Base-by-base conservation (phyloP, 2,888 invertebrate genomes). In the Anoplius nigerrimus region DNA sequence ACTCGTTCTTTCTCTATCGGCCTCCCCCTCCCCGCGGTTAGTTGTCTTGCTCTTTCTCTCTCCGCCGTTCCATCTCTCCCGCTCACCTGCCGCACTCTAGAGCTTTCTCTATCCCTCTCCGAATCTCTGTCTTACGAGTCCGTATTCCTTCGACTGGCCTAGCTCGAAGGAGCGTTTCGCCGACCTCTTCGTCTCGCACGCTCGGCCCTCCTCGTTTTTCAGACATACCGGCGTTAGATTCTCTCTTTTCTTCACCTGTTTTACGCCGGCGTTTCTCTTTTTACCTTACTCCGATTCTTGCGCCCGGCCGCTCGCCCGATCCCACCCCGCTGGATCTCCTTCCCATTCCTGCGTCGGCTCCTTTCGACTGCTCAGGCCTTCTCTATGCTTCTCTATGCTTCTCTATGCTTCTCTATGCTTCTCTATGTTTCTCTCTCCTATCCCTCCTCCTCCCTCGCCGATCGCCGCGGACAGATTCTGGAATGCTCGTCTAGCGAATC, bases 321-420 rank as follows among this genome's bases (percentile, higher is more conserved):
- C 34, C 34, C 34, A 11, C 6, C 34, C 34, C 8, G 8, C 34
- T 24, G 6, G 24, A 24, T 24, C 24, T 24, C n/a, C n/a, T 24
- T 24, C 24, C 6, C 24, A 2, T 24, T 24, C 24, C 24, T 24
- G 3, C 24, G n/a, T 21, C 21, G 21, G 21, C 24, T 15, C 53
- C 53, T 53, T 21, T 51, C 21, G 18, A 48, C 15, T 53, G 18
- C 24, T 16, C 51, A 15, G 21, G 21, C 15, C 18, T n/a, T 18
- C 16, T 13, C 16, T 18, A 8, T n/a, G 24, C 20, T 6, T 21
- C 53, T 53, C 24, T 15, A 15, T 15, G 24, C 24, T 24, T 24
- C 55, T 70, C 66, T 73, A 52, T 45, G 57, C 53, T 43, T 24
- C 57, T 13, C 21, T 52, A 57, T 69, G 55, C 70, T 70, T 74